phyloP scores from a whole-genome alignment of 2,113 vertebrate genomes.

The Eidolon helvum region DNA sequence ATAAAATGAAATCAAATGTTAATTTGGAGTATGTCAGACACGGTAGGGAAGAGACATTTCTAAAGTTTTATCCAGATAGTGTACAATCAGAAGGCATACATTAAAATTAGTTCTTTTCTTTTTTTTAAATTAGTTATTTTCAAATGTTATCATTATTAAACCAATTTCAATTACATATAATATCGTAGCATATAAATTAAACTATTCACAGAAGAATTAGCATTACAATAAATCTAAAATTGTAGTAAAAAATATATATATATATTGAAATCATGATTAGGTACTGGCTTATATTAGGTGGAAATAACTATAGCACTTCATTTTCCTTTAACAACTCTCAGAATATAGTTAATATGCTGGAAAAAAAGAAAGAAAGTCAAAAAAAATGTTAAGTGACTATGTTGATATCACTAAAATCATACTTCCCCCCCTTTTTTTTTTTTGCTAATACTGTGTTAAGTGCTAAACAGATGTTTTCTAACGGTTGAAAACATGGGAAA shows the following conservation, averaged over 20 bases:
- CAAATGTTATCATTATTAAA: neutral
- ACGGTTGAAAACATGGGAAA: neutral
- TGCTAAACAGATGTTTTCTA: neutral
- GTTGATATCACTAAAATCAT: neutral
- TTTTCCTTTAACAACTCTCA: neutral
- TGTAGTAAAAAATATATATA: neutral
- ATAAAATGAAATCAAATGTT: neutral
- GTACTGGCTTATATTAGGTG: neutral
- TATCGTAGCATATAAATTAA: neutral
- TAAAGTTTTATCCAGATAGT: neutral
- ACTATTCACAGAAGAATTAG: neutral
- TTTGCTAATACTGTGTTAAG: neutral
- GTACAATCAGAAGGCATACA: neutral
- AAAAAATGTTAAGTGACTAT: neutral
- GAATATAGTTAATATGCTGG: neutral
- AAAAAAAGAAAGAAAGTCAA: neutral
- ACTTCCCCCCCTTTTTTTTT: neutral
- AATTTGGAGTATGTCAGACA: neutral
- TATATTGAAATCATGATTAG: neutral
- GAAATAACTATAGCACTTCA: neutral
- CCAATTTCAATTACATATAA: neutral
- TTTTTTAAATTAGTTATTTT: neutral
- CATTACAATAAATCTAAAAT: neutral
- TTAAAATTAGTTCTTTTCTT: neutral
- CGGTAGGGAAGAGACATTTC: neutral